phyloP scores from a whole-genome alignment of 2,888 invertebrate species.

The Melanostoma scalare region DNA sequence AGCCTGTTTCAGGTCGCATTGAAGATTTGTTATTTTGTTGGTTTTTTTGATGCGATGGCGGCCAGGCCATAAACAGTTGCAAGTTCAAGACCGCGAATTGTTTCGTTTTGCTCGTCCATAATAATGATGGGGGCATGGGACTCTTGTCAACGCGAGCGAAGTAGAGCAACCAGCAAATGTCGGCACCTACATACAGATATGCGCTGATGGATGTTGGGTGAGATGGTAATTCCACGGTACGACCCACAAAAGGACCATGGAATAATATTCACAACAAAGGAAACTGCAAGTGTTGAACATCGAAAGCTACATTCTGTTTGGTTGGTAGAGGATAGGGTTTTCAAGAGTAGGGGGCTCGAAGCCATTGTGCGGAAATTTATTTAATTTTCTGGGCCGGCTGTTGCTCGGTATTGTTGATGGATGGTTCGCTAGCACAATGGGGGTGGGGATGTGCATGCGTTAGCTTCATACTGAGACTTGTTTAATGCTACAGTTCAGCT shows the following conservation, averaged over 20 bases:
- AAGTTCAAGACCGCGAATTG: slow-evolving; percentile 65
- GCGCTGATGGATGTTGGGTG: slow-evolving; percentile 46
- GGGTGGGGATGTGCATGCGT: background rate
- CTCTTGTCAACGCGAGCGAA: slow-evolving; percentile 47
- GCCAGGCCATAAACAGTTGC: slow-evolving; percentile 63
- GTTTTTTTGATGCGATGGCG: slow-evolving; percentile 42
- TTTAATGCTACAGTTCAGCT: slow-evolving; percentile 28
- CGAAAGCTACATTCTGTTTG: slow-evolving; percentile 22
- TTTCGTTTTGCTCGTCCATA: slow-evolving; percentile 45
- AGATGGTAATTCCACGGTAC: slow-evolving; percentile 29
- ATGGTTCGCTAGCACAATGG: slow-evolving; percentile 19
- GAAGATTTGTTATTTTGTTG: slow-evolving; percentile 60
- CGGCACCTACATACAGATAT: slow-evolving; percentile 38
- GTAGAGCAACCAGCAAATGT: slow-evolving; percentile 59
- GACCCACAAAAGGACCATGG: slow-evolving; percentile 63
- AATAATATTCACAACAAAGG: slow-evolving; percentile 64
- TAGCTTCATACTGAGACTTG: background rate
- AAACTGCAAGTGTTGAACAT: slow-evolving; percentile 68
- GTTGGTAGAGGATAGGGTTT: slow-evolving; percentile 4
- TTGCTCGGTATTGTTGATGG: slow-evolving; percentile 57
- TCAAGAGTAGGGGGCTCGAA: background rate
- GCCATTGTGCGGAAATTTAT: slow-evolving; percentile 43
- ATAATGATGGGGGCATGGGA: slow-evolving; percentile 43
- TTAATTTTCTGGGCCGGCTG: slow-evolving; percentile 53
- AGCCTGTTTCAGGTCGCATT: slow-evolving; percentile 48